Evolutionary conservation across 2,113 vertebrate species (phyloP).

Genomic region (Neomonachus schauinslandi): DNA sequence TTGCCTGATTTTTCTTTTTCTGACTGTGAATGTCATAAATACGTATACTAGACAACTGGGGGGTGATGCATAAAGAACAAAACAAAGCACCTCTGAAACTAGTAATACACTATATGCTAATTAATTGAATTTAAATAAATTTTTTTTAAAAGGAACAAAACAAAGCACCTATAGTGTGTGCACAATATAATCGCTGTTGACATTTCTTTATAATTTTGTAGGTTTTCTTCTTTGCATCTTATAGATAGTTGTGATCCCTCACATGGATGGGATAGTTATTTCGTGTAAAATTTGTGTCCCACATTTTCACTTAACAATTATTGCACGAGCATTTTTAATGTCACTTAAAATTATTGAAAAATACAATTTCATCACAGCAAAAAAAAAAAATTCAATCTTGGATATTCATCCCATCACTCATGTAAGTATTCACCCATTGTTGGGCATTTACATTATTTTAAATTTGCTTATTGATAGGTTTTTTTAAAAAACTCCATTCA

Average conservation of each 20-base stretch:
- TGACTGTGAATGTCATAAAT: not conserved
- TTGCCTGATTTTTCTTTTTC: not conserved
- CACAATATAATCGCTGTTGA: not conserved
- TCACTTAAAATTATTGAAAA: constrained; percentile 28
- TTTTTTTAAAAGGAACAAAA: not conserved
- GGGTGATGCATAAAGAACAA: not conserved
- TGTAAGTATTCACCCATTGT: not conserved
- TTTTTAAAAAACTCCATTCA: not conserved
- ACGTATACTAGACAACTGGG: not conserved
- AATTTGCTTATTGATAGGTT: not conserved
- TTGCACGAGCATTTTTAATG: not conserved
- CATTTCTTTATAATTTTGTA: not conserved
- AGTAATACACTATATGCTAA: not conserved
- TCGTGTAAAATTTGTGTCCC: not conserved
- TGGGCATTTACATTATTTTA: not conserved
- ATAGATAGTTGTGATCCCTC: not conserved
- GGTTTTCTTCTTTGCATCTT: not conserved
- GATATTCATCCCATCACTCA: not conserved
- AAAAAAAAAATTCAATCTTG: not conserved
- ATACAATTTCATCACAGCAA: not conserved
- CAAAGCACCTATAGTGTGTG: not conserved
- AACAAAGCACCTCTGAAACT: not conserved
- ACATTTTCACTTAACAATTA: not conserved
- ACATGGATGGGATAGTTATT: not conserved
- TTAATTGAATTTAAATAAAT: not conserved